Percentiles rank a stretch among this genome's conserved stretches.
Evolutionary conservation across 2,888 invertebrate genomes (phyloP).

Genomic region (Agrotis clavis): DNA sequence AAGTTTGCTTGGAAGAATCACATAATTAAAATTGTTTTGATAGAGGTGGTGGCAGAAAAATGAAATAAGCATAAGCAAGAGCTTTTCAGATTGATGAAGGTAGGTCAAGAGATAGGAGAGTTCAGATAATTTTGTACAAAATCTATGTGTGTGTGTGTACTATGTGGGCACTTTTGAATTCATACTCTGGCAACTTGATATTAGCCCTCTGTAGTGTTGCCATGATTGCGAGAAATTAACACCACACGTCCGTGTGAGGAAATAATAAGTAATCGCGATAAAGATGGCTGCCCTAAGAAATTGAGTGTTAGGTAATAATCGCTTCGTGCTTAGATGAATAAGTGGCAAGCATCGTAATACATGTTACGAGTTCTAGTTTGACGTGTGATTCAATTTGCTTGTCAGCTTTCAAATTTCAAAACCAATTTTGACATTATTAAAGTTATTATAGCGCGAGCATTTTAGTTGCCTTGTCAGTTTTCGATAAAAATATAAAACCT

Average conservation of each 20-base stretch:
- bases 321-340: conserved; percentile 44
- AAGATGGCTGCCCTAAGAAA: conserved; percentile 66
- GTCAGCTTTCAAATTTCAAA: neutral
- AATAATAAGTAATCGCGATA: conserved; percentile 61
- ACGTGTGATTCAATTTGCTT: conserved; percentile 25
- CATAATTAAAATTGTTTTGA: neutral
- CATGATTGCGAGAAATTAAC: conserved; percentile 73
- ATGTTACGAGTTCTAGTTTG: conserved; percentile 28
- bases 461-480: no score
- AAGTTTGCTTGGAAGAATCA: neutral
- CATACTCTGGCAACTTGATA: conserved; percentile 35
- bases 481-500: neutral
- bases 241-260: conserved; percentile 59
- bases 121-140: neutral
- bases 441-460: neutral
- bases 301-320: conserved; percentile 66
- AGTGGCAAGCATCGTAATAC: conserved; percentile 31
- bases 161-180: neutral
- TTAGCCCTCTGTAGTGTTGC: conserved; percentile 49
- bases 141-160: no score
- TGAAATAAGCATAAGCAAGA: neutral
- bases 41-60: neutral
- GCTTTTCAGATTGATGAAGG: neutral
- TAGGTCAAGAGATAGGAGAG: neutral
- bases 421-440: neutral